These are phyloP conservation scores for Eueremaeus valkanovi DNA, from an alignment of 2,888 invertebrate genomes.

Conservation along the genomic window DNA sequence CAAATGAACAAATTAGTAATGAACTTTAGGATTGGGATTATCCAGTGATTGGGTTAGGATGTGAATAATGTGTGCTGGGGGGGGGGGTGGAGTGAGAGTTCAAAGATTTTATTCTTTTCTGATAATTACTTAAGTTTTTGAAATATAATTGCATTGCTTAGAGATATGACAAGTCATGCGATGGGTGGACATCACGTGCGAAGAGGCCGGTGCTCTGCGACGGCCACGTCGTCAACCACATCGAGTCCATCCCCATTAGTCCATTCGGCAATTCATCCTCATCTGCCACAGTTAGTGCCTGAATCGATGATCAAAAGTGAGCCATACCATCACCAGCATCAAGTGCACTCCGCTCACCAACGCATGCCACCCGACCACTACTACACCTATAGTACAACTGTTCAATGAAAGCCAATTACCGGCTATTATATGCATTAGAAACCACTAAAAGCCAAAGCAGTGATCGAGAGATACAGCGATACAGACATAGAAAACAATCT, in stretches of 20 bases:
- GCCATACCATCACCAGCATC: not conserved
- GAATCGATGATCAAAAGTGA: constrained; percentile 23
- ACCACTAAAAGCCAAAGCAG: too few relatives aligned
- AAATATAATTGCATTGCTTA: not conserved
- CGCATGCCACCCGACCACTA: constrained; percentile 4
- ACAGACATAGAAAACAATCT: too few relatives aligned
- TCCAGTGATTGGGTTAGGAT: too few relatives aligned
- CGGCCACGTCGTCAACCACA: not conserved
- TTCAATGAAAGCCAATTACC: not conserved
- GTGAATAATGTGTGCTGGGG: too few relatives aligned
- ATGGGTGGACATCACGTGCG: not conserved
- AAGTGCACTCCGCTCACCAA: not conserved
- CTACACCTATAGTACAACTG: not conserved
- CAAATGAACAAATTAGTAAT: too few relatives aligned
- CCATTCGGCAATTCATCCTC: not conserved
- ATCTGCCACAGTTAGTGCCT: constrained; percentile 6
- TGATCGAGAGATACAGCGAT: too few relatives aligned
- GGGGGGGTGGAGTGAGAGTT: not conserved
- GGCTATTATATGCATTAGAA: not conserved
- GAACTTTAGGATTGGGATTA: too few relatives aligned
- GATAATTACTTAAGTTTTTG: not conserved
- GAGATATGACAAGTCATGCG: constrained; percentile 6
- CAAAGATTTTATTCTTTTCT: not conserved
- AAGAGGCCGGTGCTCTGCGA: not conserved
- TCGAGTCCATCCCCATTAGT: not conserved